Evolutionary conservation across 2,113 vertebrate species (phyloP), one percentile per base, ranked within the genome.

Genomic region (Albula glossodonta): DNA sequence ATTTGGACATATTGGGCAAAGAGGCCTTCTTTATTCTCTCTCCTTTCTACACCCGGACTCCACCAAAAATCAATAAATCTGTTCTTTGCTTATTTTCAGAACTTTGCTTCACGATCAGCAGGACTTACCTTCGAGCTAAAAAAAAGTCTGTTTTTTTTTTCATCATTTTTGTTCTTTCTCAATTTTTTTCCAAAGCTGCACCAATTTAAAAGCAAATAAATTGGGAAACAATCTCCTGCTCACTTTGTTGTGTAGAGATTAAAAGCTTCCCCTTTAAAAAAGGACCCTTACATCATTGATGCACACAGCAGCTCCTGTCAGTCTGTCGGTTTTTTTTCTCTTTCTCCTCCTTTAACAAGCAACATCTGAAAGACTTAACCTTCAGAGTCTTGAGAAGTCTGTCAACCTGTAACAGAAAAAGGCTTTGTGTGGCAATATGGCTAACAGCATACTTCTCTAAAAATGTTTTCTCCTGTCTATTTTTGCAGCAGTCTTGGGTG

Each of bases 41-140:
- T 97, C 96, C 96, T 96, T 97, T 96, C 96, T 97, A 97, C 95
- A 96, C 96, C 95, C 96, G 97, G 96, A 95, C 96, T 96, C 96
- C 96, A 96, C 96, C 95, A 96, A 96, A 97, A 97, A 97, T 97
- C 97, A 97, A 97, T 97, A 97, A 95, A 97, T 97, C 96, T 97
- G 96, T 97, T 97, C 96, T 97, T 97, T 97, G 97, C 97, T 97
- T 97, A 97, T 97, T 97, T 97, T 97, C 97, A 97, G 97, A 97
- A 97, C 96, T 97, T 97, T 96, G 93, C 97, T 97, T 97, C 97
- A 97, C 97, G 97, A 97, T 97, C 96, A 96, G 96, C 95, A 96
- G 96, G 96, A 94, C 96, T 96, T 96, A 95, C 97, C 97, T 97
- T 96, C 95, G 94, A 97, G 97, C 97, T 95, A 95, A 93, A 92